Base-by-base conservation (phyloP, 2,113 vertebrate species). In the Campylomormyrus tamandua region DNA sequence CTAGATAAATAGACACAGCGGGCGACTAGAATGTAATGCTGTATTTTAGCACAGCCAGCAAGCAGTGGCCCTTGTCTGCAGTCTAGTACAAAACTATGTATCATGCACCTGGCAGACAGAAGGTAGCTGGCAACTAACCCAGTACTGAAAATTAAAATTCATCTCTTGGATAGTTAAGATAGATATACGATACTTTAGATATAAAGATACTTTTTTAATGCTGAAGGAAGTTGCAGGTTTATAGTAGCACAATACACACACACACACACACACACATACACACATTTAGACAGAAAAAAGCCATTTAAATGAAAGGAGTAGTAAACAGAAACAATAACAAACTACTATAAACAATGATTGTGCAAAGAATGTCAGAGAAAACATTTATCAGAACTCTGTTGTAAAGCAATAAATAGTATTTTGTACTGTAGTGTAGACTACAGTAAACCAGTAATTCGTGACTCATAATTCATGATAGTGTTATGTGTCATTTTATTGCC, bases 1-100 rank as follows among this genome's bases (percentile, higher is more conserved):
- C 50, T 74, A 90, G 62, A 87, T 90, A 87, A 90, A 46, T 11
- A 42, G n/a, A 87, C 56, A 42, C 3, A 48, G 77, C 31, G 11
- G 46, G 49, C 80, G 35, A 89, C 35, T 27, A 58, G 46, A 89
- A 80, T 80, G 21, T n/a, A 46, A 15, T 39, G 5, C 53, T 45
- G 49, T 89, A 53, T 50, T 89, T 24, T 8, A 58, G 17, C 39
- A 53, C 48, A 39, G 5, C 52, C 46, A 45, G n/a, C 52, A 24
- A 89, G 49, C 74, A 24, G 49, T 31, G 19, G 17, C 31, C 19
- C 35, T 52, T 11, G 15, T 39, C 74, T 27, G 17, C 39, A 45
- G 70, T 62, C 35, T n/a, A 31, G 7, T 88, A 74, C 49, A 45
- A 84, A 48, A 84, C 83, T 84, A 48, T 46, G n/a, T 48, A 48